Evolutionary conservation across 1,140 invertebrate genomes (phyloP), one percentile per base, ranked within the genome.

Genomic region (Druon quercuslanigerum): DNA sequence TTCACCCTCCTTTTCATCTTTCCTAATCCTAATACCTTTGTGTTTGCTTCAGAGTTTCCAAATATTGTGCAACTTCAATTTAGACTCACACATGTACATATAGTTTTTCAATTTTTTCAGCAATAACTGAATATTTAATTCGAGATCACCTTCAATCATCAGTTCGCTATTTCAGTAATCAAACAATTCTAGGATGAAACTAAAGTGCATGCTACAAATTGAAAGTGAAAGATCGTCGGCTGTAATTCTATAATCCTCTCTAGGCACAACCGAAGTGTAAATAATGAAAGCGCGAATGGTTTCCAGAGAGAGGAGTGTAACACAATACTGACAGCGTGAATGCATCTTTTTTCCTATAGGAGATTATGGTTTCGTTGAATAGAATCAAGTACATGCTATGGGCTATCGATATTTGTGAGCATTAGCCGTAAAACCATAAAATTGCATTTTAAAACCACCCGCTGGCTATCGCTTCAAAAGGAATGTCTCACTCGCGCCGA

Each of bases 401-500:
- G 40, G 14, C 12, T 60, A 60, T 60, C 57, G 57, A 60, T 60
- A 60, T 60, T 60, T 13, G 54, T 25, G 14, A 40, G 33, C 11
- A 40, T 66, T 40, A 66, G 14, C 60, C 3, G 13, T 66, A 66
- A 40, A 33, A 20, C n/a, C 60, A 40, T 66, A 66, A 66, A 66
- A 66, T 40, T n/a, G 33, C 60, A 66, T 66, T 66, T 66, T 66
- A 66, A 66, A 40, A 66, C 13, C 60, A 0, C 25, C 60, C 60
- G 25, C 25, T 66, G 60, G 60, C 20, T 66, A 66, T 66, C 16
- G 20, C 60, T 66, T 40, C 25, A 40, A 66, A 16, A 66, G 60
- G 60, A 66, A 66, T 66, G 60, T 66, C 60, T 66, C 40, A 66
- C 60, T 66, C 20, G 13, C 25, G 16, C n/a, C 60, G 60, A 66